These are phyloP conservation scores for Limnephilus rhombicus DNA, from an alignment of 2,888 invertebrate species.

Conservation along the genomic window DNA sequence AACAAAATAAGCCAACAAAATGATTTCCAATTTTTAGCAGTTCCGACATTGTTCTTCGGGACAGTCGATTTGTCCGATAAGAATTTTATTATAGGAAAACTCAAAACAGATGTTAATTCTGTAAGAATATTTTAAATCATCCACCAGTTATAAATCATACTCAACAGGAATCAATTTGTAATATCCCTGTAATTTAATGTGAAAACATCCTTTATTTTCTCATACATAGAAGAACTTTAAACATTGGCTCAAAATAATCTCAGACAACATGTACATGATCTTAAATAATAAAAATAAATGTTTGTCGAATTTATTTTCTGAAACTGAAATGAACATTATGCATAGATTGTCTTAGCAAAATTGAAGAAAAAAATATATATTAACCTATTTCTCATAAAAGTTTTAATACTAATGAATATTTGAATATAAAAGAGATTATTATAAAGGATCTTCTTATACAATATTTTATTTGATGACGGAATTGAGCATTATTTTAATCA, in stretches of 20 bases:
- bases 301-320: background rate
- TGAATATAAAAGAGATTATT: background rate
- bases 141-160: background rate
- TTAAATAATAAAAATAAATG: background rate
- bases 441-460: background rate
- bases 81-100: background rate
- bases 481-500: conserved; percentile 1
- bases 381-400: background rate
- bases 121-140: background rate
- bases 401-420: background rate
- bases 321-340: background rate
- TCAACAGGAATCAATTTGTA: background rate
- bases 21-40: too few species aligned
- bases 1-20: too few species aligned
- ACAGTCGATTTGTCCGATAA: background rate
- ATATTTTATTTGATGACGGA: background rate
- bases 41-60: too few species aligned
- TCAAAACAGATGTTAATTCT: background rate
- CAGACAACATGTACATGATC: background rate
- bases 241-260: background rate
- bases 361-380: background rate
- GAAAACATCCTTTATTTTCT: background rate
- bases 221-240: background rate
- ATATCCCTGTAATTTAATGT: background rate
- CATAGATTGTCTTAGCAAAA: background rate